Conservation (phyloP, 2,888 invertebrate genomes). For the Perithous albicinctus region DNA sequence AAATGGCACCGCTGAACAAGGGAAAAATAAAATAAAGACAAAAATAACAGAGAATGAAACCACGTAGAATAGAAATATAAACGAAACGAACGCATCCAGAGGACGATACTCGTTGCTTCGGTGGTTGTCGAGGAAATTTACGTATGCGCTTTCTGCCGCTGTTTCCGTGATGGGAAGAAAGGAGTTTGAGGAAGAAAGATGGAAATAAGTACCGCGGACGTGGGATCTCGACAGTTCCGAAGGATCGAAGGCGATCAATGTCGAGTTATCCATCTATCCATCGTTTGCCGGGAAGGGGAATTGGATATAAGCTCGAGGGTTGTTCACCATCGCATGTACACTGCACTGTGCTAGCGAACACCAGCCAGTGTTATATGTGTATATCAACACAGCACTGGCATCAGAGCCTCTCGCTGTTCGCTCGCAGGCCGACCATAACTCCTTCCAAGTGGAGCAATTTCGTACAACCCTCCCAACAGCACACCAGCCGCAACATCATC, state of each 20-base stretch:
- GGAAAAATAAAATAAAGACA: not conserved
- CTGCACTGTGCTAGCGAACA: not conserved
- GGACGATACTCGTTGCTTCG: slow-evolving; percentile 16
- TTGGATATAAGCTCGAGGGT: slow-evolving; percentile 6
- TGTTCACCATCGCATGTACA: slow-evolving; percentile 1
- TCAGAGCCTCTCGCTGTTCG: slow-evolving; percentile 22
- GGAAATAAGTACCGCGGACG: not conserved
- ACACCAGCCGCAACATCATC: slow-evolving; percentile 8
- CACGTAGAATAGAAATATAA: not conserved
- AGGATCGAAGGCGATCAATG: slow-evolving; percentile 41
- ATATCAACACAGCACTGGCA: not conserved
- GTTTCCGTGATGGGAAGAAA: not conserved
- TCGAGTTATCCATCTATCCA: slow-evolving; percentile 30
- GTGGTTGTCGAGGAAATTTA: slow-evolving; percentile 1
- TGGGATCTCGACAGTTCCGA: slow-evolving; percentile 32
- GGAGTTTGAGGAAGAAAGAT: not conserved
- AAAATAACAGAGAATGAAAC: not conserved
- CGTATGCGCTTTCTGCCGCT: not conserved
- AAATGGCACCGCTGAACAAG: not conserved
- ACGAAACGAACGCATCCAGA: not conserved
- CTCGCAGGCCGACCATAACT: slow-evolving; percentile 48
- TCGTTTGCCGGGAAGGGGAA: slow-evolving; percentile 17
- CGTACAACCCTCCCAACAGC: slow-evolving; percentile 31
- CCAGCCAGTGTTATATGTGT: not conserved
- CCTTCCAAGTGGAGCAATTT: slow-evolving; percentile 53